A percentile compares a stretch with the other conserved stretches of the same genome.
These are phyloP conservation scores for Cryptotis parvus DNA, from an alignment of 2,113 vertebrate species.

Conservation along the genomic window DNA sequence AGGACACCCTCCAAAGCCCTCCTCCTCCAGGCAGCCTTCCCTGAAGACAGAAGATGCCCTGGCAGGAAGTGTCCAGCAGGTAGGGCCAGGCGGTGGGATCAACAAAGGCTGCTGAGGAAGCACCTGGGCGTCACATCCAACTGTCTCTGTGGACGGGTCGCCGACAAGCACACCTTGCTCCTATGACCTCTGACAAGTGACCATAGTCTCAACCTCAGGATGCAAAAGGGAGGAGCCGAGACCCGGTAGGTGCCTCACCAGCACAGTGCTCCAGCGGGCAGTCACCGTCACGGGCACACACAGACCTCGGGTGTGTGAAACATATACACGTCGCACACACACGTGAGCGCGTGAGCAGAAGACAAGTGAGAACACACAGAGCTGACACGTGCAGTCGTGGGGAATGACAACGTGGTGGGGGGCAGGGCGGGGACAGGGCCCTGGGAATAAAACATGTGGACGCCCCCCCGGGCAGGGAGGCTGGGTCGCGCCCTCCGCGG, in stretches of 20 bases:
- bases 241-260: not conserved
- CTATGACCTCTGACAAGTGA: not conserved
- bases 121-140: not conserved
- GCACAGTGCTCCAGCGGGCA: too few species aligned
- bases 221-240: too few species aligned
- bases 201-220: not conserved
- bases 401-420: not conserved
- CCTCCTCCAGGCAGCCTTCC: not conserved
- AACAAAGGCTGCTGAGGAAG: not conserved
- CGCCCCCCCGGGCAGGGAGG: not conserved
- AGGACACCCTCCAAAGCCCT: not conserved
- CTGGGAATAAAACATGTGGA: not conserved
- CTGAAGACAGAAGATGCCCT: not conserved
- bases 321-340: too few species aligned
- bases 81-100: not conserved
- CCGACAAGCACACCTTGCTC: not conserved
- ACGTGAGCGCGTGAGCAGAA: not conserved
- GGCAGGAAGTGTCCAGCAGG: not conserved
- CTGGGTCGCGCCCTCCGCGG: constrained; percentile 20
- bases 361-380: not conserved
- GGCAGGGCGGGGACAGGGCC: not conserved
- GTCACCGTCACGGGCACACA: too few species aligned
- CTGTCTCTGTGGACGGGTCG: not conserved
- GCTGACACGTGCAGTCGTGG: not conserved
- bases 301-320: too few species aligned